These are phyloP conservation scores for Fringilla coelebs DNA, from an alignment of 2,797 vertebrate species.

Conservation along the genomic window DNA sequence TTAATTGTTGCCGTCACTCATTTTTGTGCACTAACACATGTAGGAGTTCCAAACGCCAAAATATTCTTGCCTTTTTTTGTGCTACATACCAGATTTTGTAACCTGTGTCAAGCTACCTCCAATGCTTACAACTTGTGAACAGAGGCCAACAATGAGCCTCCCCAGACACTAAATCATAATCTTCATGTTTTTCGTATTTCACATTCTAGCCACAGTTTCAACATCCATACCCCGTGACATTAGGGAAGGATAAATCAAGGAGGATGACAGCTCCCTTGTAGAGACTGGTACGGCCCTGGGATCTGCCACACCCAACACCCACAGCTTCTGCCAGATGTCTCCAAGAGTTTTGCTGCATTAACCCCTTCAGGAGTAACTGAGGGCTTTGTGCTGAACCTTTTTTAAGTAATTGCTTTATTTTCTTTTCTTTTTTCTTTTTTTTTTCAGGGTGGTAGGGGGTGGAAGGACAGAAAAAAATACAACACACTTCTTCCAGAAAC, in stretches of 20 bases:
- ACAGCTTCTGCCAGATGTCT: slow-evolving; percentile 85
- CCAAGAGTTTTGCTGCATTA: slow-evolving; percentile 68
- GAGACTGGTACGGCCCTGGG: slow-evolving; percentile 89
- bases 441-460: not conserved
- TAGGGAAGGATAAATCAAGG: slow-evolving; percentile 87
- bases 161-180: slow-evolving; percentile 87
- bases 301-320: slow-evolving; percentile 85
- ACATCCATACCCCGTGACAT: slow-evolving; percentile 88
- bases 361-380: slow-evolving; percentile 67
- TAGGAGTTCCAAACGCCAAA: slow-evolving; percentile 1
- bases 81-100: slow-evolving; percentile 56
- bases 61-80: not conserved
- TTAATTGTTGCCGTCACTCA: slow-evolving; percentile 13
- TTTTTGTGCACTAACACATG: slow-evolving; percentile 33
- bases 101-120: slow-evolving; percentile 64
- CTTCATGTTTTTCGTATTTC: slow-evolving; percentile 87
- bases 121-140: slow-evolving; percentile 63
- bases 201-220: slow-evolving; percentile 88
- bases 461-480: not conserved
- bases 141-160: slow-evolving; percentile 74
- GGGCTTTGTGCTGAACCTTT: not conserved
- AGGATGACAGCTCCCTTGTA: slow-evolving; percentile 87
- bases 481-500: not conserved
- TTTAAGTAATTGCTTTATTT: not conserved
- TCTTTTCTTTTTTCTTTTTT: not conserved